Base-by-base conservation (phyloP, 2,113 vertebrate species). In the Hippocampus abdominalis region DNA sequence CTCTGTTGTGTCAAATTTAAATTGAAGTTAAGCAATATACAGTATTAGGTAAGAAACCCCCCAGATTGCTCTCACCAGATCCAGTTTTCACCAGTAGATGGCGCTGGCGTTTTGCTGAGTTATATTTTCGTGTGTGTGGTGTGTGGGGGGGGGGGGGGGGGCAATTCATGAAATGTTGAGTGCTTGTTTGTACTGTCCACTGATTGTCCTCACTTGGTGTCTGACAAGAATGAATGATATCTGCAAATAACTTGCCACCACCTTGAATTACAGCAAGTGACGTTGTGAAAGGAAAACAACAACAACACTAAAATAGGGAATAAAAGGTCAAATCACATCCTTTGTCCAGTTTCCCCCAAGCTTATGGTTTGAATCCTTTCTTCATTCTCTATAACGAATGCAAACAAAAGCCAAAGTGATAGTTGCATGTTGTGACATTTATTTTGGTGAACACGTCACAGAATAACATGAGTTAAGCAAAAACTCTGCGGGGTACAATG, bases 371-470 rank as follows among this genome's bases (percentile, higher is more conserved):
- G 69, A 73, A 61, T 76, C 69, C 72, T n/a, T 46, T 68, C 67
- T 70, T 48, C 51, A 72, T 73, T 70, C 69, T 75, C 73, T 51
- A 71, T 27, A 75, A 77, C 27, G 53, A 63, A 23, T 20, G 10
- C 36, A 73, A 77, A 74, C 62, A 78, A 69, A 72, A 39, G 61
- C 68, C 67, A 64, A 64, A 64, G 63, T 70, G 61, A 73, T 18
- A 36, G 65, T 68, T 66, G 67, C 15, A 59, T 16, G 68, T 75
- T 81, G 77, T 74, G 63, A 71, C 76, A 68, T 61, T 76, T 81
- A 85, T 75, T 85, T 75, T 81, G 75, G 70, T 69, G 71, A 81
- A 81, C 71, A 80, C 77, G 84, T 81, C 84, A 84, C 57, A 62
- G 13, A 49, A 39, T 61, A 76, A 79, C 76, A 85, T 73, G 77